Evolutionary conservation across 1,140 invertebrate genomes (phyloP).

Genomic region (Telenomus remus): DNA sequence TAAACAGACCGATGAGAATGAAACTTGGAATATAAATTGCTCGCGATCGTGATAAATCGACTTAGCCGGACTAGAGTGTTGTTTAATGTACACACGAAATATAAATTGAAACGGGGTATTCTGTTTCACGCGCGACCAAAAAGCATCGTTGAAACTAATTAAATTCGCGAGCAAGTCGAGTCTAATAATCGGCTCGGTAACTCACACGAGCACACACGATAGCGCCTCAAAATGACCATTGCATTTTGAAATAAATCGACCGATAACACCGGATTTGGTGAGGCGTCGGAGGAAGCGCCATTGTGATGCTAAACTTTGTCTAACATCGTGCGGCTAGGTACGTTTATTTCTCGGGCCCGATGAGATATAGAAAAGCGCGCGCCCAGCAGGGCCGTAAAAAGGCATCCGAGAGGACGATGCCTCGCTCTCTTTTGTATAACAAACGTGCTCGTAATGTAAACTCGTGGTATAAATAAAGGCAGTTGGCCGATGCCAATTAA

Average conservation of each 20-base stretch:
- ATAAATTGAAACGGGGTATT: too few species aligned
- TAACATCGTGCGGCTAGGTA: not conserved
- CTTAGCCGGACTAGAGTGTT: too few species aligned
- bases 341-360: too few species aligned
- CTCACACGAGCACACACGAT: too few species aligned
- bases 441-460: conserved; percentile 56
- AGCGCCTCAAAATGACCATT: not conserved
- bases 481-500: conserved; percentile 68
- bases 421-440: conserved; percentile 39
- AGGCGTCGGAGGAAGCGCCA: not conserved
- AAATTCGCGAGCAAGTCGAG: not conserved
- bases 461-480: conserved; percentile 60
- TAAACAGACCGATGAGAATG: too few species aligned
- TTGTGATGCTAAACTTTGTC: not conserved
- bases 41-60: too few species aligned
- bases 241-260: not conserved
- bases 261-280: not conserved
- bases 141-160: not conserved
- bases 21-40: too few species aligned
- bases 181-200: not conserved
- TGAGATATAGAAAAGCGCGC: conserved; percentile 4
- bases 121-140: too few species aligned
- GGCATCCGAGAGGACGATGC: conserved; percentile 17
- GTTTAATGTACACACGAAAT: too few species aligned
- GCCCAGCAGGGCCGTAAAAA: conserved; percentile 50